phyloP scores from a whole-genome alignment of 1,140 invertebrate species.

The Formica selysi region DNA sequence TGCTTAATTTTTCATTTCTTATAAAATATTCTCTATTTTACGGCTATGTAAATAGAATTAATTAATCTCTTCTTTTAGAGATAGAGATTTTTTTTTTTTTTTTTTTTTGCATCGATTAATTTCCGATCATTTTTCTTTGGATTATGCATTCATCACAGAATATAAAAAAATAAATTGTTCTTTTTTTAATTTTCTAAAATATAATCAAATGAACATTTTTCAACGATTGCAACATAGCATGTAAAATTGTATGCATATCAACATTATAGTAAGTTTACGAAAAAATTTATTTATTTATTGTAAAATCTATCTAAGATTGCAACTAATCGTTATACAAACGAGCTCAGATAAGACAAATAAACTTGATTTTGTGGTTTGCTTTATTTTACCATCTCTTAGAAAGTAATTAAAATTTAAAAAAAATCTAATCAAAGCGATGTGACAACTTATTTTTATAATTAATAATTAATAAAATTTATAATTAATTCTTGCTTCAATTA shows the following conservation, averaged over 20 bases:
- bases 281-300: slow-evolving; percentile 3
- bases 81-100: too few relatives aligned
- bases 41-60: background rate
- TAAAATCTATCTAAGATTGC: background rate
- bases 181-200: background rate
- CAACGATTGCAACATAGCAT: background rate
- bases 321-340: background rate
- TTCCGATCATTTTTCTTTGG: background rate
- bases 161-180: background rate
- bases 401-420: background rate
- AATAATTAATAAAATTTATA: background rate
- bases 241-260: background rate
- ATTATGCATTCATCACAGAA: background rate
- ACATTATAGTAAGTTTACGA: background rate
- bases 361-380: background rate
- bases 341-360: background rate
- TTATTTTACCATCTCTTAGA: background rate
- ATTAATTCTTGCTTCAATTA: background rate
- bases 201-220: background rate
- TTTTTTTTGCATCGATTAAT: background rate
- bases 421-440: background rate
- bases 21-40: background rate
- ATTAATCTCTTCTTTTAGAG: background rate
- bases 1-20: background rate
- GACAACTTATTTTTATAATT: background rate